Evolutionary conservation across 2,113 vertebrate genomes (phyloP).

Genomic region (Lampris megalopsis): DNA sequence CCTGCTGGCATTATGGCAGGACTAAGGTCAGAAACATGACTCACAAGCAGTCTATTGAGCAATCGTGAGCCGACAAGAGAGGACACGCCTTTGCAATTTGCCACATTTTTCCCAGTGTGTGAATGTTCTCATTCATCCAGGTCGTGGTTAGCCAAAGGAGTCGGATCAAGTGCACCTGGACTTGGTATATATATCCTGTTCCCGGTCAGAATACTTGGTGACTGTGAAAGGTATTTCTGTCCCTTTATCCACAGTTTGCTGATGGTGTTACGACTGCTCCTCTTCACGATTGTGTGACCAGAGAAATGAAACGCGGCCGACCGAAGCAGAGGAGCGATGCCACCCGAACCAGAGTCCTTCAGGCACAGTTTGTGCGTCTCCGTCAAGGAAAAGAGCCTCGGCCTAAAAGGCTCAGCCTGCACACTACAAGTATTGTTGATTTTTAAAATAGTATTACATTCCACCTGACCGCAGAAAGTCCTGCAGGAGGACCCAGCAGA

Average conservation of each 20-base stretch:
- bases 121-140: too few relatives aligned
- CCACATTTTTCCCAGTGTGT: too few relatives aligned
- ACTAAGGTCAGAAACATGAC: conserved; percentile 84
- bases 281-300: conserved; percentile 67
- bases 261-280: conserved; percentile 90
- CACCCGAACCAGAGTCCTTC: background rate
- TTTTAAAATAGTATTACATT: background rate
- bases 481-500: background rate
- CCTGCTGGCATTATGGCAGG: conserved; percentile 90
- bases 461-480: conserved; percentile 1
- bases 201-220: too few relatives aligned
- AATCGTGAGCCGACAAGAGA: too few relatives aligned
- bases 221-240: conserved; percentile 4
- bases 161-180: too few relatives aligned
- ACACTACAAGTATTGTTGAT: background rate
- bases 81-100: too few relatives aligned
- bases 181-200: too few relatives aligned
- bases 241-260: conserved; percentile 83
- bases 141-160: too few relatives aligned
- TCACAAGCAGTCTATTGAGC: background rate
- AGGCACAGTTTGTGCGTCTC: background rate
- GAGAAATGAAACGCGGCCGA: background rate
- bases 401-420: conserved; percentile 17
- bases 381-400: background rate
- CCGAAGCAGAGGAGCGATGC: background rate